phyloP scores from a whole-genome alignment of 2,797 vertebrate genomes.

The Silurus lanzhouensis region DNA sequence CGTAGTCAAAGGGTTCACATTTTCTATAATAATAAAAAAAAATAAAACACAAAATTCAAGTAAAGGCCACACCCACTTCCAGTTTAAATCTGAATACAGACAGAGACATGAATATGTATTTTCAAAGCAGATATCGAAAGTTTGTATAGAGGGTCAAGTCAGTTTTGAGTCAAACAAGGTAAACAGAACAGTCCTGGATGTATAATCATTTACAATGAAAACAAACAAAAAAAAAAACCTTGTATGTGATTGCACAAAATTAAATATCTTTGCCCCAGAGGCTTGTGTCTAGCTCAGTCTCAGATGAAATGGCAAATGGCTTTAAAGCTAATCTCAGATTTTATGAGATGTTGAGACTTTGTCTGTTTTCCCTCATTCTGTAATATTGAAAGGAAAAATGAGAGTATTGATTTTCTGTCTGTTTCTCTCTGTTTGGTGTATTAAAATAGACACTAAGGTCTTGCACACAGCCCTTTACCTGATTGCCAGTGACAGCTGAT shows the following conservation, averaged over 20 bases:
- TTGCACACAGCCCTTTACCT: conserved; percentile 53
- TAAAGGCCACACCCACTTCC: background rate
- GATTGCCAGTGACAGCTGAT: conserved; percentile 51
- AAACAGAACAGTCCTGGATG: conserved; percentile 1
- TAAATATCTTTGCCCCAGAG: conserved; percentile 60
- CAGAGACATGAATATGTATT: background rate
- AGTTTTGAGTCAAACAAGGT: background rate
- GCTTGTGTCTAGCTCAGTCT: conserved; percentile 57
- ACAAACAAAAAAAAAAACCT: background rate
- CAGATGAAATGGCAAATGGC: conserved; percentile 63
- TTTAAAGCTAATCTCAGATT: conserved; percentile 64
- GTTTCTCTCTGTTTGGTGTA: conserved; percentile 71
- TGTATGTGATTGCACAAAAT: conserved; percentile 46
- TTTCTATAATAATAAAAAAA: background rate
- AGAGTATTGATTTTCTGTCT: conserved; percentile 75
- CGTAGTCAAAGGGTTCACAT: background rate
- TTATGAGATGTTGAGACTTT: conserved; percentile 61
- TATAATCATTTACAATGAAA: conserved; percentile 25
- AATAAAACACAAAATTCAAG: no score
- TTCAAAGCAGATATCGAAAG: background rate
- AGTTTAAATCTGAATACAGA: background rate
- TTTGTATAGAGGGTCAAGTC: background rate
- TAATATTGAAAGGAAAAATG: conserved; percentile 72
- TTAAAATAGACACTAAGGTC: conserved; percentile 71
- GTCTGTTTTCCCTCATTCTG: conserved; percentile 63